These are phyloP conservation scores for Xanthorhoe spadicearia DNA, from an alignment of 2,888 invertebrate genomes.

Conservation along the genomic window DNA sequence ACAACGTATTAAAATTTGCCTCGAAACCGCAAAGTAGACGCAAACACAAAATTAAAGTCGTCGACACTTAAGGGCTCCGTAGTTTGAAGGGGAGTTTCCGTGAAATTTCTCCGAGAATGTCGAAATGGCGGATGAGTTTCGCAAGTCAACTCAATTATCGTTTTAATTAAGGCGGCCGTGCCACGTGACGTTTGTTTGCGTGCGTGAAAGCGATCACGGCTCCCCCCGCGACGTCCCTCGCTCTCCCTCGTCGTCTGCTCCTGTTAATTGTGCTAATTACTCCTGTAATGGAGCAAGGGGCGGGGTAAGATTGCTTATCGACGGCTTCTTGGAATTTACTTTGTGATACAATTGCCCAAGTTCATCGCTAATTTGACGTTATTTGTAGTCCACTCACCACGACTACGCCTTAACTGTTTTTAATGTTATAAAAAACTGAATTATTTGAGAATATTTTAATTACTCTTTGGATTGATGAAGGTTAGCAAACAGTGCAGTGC, in stretches of 20 bases:
- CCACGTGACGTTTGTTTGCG: slow-evolving; percentile 85
- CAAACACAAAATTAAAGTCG: slow-evolving; percentile 84
- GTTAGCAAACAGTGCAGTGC: slow-evolving; percentile 61
- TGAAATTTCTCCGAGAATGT: slow-evolving; percentile 81
- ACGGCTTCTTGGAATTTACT: slow-evolving; percentile 76
- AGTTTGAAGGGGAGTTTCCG: slow-evolving; percentile 79
- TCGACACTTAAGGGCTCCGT: slow-evolving; percentile 82
- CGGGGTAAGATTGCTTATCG: slow-evolving; percentile 82
- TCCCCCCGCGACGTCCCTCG: slow-evolving; percentile 48
- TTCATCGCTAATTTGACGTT: slow-evolving; percentile 61
- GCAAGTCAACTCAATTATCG: slow-evolving; percentile 85
- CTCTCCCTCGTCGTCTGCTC: slow-evolving; percentile 57
- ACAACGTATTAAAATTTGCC: slow-evolving; percentile 79
- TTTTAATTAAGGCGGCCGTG: slow-evolving; percentile 83
- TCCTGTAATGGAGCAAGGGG: slow-evolving; percentile 82
- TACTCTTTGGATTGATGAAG: slow-evolving; percentile 42
- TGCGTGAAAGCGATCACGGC: slow-evolving; percentile 81
- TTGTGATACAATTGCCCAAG: slow-evolving; percentile 66
- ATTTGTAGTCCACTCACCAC: slow-evolving; percentile 52
- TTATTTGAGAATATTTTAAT: neutral
- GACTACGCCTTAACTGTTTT: slow-evolving; percentile 14
- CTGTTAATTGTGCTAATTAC: slow-evolving; percentile 86
- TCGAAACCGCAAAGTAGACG: slow-evolving; percentile 81
- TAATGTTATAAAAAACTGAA: slow-evolving; percentile 7
- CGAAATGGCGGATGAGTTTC: slow-evolving; percentile 84